phyloP scores from a whole-genome alignment of 2,888 invertebrate species.

The Parasteatoda lunata region DNA sequence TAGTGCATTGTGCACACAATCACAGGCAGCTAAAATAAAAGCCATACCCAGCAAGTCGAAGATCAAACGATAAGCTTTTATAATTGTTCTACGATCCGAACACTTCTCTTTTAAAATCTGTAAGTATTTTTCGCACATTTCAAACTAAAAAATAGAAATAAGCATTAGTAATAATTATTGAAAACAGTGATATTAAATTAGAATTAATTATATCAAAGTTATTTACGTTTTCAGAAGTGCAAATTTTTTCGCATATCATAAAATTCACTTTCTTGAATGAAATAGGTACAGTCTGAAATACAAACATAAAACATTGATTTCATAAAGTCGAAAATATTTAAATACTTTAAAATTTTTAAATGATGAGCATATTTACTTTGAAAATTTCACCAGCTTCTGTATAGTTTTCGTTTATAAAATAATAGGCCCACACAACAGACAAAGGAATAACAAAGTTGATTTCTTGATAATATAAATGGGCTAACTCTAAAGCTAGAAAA shows the following conservation, averaged over 20 bases:
- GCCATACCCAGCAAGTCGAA: slow-evolving; percentile 44
- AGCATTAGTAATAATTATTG: background rate
- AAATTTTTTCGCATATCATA: slow-evolving; percentile 38
- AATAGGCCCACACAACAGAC: slow-evolving; percentile 43
- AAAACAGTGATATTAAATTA: background rate
- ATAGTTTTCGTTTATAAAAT: slow-evolving; percentile 37
- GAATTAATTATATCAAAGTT: background rate
- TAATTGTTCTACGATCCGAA: background rate
- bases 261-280: slow-evolving; percentile 23
- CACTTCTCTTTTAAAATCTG: slow-evolving; percentile 27
- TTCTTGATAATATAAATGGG: slow-evolving; percentile 25
- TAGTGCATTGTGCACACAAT: too few relatives aligned
- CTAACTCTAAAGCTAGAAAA: slow-evolving; percentile 28
- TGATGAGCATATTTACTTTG: slow-evolving; percentile 11
- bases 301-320: background rate
- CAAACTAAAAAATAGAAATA: slow-evolving; percentile 10
- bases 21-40: too few relatives aligned
- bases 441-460: slow-evolving; percentile 45
- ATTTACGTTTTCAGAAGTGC: slow-evolving; percentile 38
- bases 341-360: background rate
- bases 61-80: slow-evolving; percentile 21
- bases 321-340: background rate
- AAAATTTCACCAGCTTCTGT: slow-evolving; percentile 27
- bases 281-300: slow-evolving; percentile 11
- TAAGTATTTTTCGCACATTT: slow-evolving; percentile 12